phyloP scores from a whole-genome alignment of 2,888 invertebrate genomes.

The Dicranocentrus wangi region DNA sequence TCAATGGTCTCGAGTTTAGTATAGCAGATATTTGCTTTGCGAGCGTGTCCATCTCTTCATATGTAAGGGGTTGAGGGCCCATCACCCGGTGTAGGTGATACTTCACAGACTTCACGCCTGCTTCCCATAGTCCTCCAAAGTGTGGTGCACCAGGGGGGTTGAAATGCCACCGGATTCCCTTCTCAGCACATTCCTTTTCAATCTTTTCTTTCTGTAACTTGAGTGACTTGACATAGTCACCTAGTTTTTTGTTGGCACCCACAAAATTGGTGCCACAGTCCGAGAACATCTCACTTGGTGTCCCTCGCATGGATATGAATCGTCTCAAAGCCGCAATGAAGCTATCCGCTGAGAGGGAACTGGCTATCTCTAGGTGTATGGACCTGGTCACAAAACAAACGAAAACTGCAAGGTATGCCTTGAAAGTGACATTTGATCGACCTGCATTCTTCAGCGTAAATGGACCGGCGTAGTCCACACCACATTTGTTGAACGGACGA shows the following conservation, averaged over 20 bases:
- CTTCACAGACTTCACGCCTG: conserved; percentile 22
- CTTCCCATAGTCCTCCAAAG: conserved; percentile 36
- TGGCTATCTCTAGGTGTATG: conserved; percentile 16
- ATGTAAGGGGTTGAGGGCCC: neutral
- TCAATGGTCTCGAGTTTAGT: conserved; percentile 73
- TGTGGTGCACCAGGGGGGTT: neutral
- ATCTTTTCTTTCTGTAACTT: neutral
- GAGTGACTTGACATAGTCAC: neutral
- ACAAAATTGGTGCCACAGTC: conserved; percentile 47
- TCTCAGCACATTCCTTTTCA: neutral
- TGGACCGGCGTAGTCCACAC: conserved; percentile 18
- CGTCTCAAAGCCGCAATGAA: conserved; percentile 20
- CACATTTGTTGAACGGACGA: conserved; percentile 70
- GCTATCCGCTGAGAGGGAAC: neutral
- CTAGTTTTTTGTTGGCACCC: conserved; percentile 12
- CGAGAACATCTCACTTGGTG: neutral
- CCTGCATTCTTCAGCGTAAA: neutral
- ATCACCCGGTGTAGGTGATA: conserved; percentile 22
- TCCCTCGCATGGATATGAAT: conserved; percentile 15
- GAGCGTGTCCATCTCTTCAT: conserved; percentile 21
- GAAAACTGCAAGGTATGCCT: neutral
- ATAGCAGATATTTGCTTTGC: conserved; percentile 72
- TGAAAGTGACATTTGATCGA: neutral
- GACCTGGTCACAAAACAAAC: conserved; percentile 23
- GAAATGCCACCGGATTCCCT: neutral